These are phyloP conservation scores for Ataeniobius toweri DNA, from an alignment of 2,797 vertebrate genomes.

Conservation along the genomic window DNA sequence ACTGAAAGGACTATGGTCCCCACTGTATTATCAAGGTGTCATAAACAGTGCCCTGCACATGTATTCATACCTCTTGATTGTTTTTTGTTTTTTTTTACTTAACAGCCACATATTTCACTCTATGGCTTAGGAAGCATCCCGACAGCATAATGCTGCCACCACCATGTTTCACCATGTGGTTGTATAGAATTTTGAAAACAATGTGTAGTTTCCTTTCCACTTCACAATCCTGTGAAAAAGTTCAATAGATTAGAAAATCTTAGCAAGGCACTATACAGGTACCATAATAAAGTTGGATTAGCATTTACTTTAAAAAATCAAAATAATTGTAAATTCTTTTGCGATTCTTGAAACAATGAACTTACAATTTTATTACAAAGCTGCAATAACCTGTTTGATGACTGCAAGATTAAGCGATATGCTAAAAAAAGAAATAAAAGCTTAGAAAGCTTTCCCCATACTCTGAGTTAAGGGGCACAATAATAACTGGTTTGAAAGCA, in stretches of 20 bases:
- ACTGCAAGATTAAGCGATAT: neutral
- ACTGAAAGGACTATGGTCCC: neutral
- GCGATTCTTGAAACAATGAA: neutral
- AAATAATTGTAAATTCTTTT: neutral
- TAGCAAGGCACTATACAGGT: neutral
- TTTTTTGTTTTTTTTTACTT: neutral
- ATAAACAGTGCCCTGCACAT: neutral
- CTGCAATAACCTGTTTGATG: neutral
- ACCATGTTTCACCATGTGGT: neutral
- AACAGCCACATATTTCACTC: too few species aligned
- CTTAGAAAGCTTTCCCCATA: neutral
- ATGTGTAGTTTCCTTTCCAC: neutral
- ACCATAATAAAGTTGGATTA: neutral
- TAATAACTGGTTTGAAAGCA: neutral
- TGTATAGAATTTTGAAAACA: neutral
- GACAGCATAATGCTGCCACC: too few species aligned
- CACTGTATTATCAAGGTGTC: neutral
- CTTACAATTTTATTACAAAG: neutral
- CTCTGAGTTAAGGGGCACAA: neutral
- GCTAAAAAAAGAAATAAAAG: neutral
- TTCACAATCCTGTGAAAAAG: neutral
- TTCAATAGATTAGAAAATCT: neutral
- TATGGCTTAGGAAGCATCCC: neutral
- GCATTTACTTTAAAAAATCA: neutral
- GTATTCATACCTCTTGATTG: neutral